Percentiles rank a stretch among this genome's conserved stretches.
Conservation (phyloP, 2,797 vertebrate species). For the Hipposideros larvatus region DNA sequence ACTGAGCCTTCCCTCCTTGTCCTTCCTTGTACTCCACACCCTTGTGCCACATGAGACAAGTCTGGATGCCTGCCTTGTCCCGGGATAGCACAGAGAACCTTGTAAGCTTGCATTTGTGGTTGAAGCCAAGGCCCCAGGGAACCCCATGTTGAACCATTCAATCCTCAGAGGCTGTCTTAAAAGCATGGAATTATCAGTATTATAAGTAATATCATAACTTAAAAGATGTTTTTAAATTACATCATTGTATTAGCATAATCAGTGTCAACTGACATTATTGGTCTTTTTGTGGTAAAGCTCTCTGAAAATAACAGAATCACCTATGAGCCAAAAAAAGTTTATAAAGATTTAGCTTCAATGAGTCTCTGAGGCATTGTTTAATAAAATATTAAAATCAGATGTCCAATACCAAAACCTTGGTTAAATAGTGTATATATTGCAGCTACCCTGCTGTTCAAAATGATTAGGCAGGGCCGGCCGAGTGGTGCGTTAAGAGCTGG, state of each 20-base stretch:
- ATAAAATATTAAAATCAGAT: slow-evolving; percentile 24
- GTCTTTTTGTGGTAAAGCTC: not conserved
- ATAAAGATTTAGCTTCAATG: not conserved
- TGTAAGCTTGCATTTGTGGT: not conserved
- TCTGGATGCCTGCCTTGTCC: not conserved
- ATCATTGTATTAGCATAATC: not conserved
- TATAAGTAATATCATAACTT: not conserved
- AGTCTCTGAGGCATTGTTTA: not conserved
- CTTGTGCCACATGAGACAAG: not conserved
- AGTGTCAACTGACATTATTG: not conserved
- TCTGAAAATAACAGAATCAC: slow-evolving; percentile 10
- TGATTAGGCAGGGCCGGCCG: not conserved
- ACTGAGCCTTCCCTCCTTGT: not conserved
- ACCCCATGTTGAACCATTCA: not conserved
- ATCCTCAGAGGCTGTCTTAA: not conserved
- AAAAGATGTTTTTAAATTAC: not conserved
- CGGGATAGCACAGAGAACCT: not conserved
- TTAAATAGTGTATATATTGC: not conserved
- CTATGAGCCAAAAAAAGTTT: not conserved
- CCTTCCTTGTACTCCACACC: not conserved
- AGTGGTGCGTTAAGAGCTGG: too few relatives aligned
- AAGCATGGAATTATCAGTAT: not conserved
- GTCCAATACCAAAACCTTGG: not conserved
- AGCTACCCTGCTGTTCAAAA: not conserved
- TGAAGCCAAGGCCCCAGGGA: not conserved